Percentiles rank a stretch among this genome's conserved stretches.
Evolutionary conservation across 2,797 vertebrate species (phyloP).

Genomic region (Fistularia commersonii): DNA sequence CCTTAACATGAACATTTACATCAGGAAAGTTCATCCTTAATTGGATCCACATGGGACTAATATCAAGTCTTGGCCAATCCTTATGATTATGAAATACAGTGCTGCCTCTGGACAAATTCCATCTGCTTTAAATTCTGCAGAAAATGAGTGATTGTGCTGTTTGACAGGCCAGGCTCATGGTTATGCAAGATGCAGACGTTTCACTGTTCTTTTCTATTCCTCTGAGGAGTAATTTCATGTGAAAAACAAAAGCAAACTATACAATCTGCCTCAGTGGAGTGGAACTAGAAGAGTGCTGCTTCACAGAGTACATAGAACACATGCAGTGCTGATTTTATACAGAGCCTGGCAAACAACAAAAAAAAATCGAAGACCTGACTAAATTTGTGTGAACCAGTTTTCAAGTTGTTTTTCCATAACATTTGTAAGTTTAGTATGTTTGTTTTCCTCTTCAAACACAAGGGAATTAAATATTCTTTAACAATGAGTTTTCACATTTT

Average conservation of each 20-base stretch:
- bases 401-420: too few relatives aligned
- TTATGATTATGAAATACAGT: constrained; percentile 39
- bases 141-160: constrained; percentile 41
- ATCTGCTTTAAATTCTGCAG: constrained; percentile 40
- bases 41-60: neutral
- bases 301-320: too few relatives aligned
- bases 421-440: too few relatives aligned
- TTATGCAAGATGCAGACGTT: constrained; percentile 70
- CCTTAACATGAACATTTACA: too few relatives aligned
- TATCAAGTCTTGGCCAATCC: constrained; percentile 15
- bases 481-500: too few relatives aligned
- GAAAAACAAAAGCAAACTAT: constrained; percentile 40
- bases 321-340: too few relatives aligned
- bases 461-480: too few relatives aligned
- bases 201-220: constrained; percentile 43
- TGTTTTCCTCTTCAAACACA: too few relatives aligned
- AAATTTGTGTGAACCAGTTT: too few relatives aligned
- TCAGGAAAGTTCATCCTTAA: neutral
- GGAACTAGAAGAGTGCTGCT: neutral
- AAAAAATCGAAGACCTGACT: too few relatives aligned
- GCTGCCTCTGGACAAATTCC: constrained; percentile 49
- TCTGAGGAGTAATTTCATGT: constrained; percentile 28
- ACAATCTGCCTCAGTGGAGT: constrained; percentile 12
- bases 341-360: too few relatives aligned
- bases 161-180: constrained; percentile 22